phyloP scores from a whole-genome alignment of 2,113 vertebrate genomes.

The Cavia porcellus region DNA sequence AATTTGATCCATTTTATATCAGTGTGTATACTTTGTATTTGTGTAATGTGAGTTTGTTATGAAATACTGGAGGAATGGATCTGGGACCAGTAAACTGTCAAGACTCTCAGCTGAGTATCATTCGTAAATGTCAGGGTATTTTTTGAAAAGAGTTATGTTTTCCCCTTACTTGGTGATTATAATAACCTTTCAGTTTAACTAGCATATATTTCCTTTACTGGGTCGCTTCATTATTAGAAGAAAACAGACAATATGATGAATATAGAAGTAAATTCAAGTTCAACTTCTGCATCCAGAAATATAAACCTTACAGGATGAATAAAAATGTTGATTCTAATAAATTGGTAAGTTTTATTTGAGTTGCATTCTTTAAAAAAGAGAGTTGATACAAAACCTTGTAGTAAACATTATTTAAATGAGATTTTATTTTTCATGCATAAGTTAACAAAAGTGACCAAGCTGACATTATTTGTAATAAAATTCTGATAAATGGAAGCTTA shows the following conservation, averaged over 20 bases:
- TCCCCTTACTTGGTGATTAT: not conserved
- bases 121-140: not conserved
- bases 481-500: conserved; percentile 9
- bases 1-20: not conserved
- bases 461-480: not conserved
- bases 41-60: not conserved
- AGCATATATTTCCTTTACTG: not conserved
- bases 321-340: not conserved
- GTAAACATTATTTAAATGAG: conserved; percentile 24
- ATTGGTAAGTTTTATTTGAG: not conserved
- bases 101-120: not conserved
- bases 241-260: not conserved
- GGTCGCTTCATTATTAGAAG: not conserved
- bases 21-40: not conserved
- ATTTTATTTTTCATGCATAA: conserved; percentile 35
- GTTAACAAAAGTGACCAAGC: not conserved
- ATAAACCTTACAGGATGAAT: not conserved
- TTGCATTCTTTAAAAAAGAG: conserved; percentile 16
- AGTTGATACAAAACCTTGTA: not conserved
- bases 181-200: not conserved
- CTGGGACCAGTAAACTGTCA: not conserved
- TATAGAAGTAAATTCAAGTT: not conserved
- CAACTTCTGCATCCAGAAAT: not conserved
- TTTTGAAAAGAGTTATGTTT: conserved; percentile 10
- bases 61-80: not conserved